Evolutionary conservation across 2,888 invertebrate species (phyloP), one percentile per base, ranked within the genome.

Genomic region (Meta bourneti): DNA sequence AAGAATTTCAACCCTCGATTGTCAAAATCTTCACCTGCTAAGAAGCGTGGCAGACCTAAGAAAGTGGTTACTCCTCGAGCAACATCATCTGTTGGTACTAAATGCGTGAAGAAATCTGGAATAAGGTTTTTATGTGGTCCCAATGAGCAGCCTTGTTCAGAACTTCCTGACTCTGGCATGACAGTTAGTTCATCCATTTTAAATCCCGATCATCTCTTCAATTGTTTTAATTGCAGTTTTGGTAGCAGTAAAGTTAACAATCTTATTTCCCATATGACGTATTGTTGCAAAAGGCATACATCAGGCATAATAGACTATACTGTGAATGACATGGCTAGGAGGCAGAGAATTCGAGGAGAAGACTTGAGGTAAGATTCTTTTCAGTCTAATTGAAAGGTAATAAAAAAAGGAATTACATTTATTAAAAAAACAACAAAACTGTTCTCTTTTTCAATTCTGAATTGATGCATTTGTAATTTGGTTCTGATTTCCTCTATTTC

Each of bases 291-390:
- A 34, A 48, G 9, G 19, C 13, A 74, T 54, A 16, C 51, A 54
- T 8, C 20, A 6, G 16, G 13, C 70, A 11, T 74, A 7, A 52
- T 80, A n/a, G 77, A 49, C 19, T 78, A 71, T 52, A 51, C 20
- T 51, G 86, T 78, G n/a, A 54, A 87, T 72, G 71, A 87, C 48
- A 87, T 87, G 80, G 87, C 79, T 7, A n/a, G 69, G 2, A 52
- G 80, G n/a, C 80, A 87, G n/a, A 72, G 79, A 61, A 87, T 87
- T 16, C 80, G 87, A 54, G 87, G 87, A 49, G 87, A 86, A 69
- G 70, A 87, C 16, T 75, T 52, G 5, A 72, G 19, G 34, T n/a
- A 70, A 70, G 61, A 75, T 75, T 7, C n/a, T 48, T 20, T 20
- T 16, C n/a, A n/a, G n/a, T n/a, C n/a, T n/a, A 11, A 54, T 61